These are phyloP conservation scores for Hyposoter dolosus DNA, from an alignment of 2,888 invertebrate genomes.

Conservation along the genomic window DNA sequence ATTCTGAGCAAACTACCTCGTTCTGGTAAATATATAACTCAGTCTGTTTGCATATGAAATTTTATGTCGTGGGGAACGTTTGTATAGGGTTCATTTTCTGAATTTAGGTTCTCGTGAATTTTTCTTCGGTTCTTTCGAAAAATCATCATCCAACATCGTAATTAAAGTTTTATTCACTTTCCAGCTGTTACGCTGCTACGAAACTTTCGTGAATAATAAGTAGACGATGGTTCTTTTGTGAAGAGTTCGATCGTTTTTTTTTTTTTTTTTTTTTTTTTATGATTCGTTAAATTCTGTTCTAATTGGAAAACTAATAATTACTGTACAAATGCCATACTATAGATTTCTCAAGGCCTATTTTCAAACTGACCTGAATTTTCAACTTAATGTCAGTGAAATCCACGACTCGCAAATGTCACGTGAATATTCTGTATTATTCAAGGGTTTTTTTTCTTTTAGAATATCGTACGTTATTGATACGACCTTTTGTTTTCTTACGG, in stretches of 20 bases:
- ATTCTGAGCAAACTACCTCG: neutral
- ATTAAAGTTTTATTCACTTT: neutral
- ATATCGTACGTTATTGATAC: neutral
- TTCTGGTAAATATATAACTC: neutral
- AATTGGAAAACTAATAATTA: neutral
- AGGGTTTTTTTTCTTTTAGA: neutral
- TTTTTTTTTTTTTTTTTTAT: neutral
- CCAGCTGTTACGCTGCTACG: too few species aligned
- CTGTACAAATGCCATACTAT: neutral
- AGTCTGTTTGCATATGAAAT: neutral
- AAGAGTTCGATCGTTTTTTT: neutral
- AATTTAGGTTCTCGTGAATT: neutral
- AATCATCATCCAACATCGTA: neutral
- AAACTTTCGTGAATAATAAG: too few species aligned
- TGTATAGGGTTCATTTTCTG: neutral
- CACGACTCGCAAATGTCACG: neutral
- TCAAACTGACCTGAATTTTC: neutral
- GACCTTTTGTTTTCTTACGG: neutral
- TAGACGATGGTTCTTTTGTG: neutral
- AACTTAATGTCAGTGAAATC: neutral
- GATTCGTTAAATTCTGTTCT: neutral
- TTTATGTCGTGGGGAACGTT: neutral
- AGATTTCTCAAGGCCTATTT: neutral
- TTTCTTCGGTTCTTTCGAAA: neutral
- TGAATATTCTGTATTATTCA: neutral